Conservation (phyloP, 1,140 invertebrate genomes). For the Belonocnema kinseyi region DNA sequence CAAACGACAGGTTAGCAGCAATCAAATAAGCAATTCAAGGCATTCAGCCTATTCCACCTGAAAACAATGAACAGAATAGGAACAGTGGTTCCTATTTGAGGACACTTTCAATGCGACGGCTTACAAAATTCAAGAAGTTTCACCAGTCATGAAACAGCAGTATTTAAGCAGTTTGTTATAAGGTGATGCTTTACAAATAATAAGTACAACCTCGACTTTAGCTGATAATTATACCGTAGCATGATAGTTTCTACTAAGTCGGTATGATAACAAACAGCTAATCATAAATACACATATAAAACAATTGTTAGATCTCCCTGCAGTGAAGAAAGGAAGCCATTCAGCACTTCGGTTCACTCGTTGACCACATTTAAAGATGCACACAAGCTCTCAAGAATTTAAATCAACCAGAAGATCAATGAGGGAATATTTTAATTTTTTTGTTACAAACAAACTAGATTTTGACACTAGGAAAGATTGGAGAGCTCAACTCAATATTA, state of each 20-base stretch:
- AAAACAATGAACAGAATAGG: no score
- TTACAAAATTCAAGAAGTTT: neutral
- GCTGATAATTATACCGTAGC: no score
- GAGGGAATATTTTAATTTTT: slow-evolving; percentile 30
- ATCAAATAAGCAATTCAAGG: no score
- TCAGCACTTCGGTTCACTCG: no score
- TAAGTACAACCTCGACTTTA: slow-evolving; percentile 6
- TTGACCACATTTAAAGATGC: slow-evolving; percentile 14
- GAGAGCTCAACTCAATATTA: slow-evolving; percentile 23
- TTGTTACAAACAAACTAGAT: slow-evolving; percentile 33
- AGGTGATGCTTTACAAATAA: slow-evolving; percentile 24
- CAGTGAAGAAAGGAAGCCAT: neutral
- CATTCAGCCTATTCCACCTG: no score
- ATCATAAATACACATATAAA: slow-evolving; percentile 37
- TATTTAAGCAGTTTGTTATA: slow-evolving; percentile 30
- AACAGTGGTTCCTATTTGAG: slow-evolving; percentile 30
- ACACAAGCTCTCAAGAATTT: slow-evolving; percentile 25
- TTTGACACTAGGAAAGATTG: neutral
- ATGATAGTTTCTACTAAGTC: no score
- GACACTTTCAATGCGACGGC: slow-evolving; percentile 20
- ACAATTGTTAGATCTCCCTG: slow-evolving; percentile 15
- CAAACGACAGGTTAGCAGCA: neutral
- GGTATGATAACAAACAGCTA: slow-evolving; percentile 27
- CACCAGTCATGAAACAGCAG: slow-evolving; percentile 33
- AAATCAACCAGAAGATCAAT: neutral